Evolutionary conservation across 2,797 vertebrate genomes (phyloP).

Genomic region (Peromyscus aztecus): DNA sequence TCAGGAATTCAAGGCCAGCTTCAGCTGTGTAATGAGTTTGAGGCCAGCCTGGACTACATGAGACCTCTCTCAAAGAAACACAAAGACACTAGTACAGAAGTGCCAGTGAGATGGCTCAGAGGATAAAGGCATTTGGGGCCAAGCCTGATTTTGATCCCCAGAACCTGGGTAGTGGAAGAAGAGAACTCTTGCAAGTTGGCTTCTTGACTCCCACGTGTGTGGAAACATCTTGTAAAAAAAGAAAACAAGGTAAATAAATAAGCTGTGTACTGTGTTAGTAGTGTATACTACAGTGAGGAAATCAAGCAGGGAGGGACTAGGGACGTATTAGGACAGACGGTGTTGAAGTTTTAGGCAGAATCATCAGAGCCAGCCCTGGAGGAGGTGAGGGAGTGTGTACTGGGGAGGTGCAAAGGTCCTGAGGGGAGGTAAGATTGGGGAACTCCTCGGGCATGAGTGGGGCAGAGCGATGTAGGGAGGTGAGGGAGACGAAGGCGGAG

Average conservation of each 20-base stretch:
- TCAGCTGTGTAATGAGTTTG: not conserved
- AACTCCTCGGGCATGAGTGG: not conserved
- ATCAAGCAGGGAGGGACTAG: not conserved
- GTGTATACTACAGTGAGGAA: not conserved
- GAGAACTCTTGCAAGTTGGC: not conserved
- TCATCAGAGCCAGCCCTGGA: not conserved
- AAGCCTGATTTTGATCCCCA: not conserved
- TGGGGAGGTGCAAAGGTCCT: not conserved
- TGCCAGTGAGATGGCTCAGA: too few relatives aligned
- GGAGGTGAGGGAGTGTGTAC: not conserved
- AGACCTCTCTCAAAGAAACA: not conserved
- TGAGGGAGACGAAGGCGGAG: not conserved
- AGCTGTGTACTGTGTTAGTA: not conserved
- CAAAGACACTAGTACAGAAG: not conserved
- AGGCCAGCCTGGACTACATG: not conserved
- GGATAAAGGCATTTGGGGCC: not conserved
- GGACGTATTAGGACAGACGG: not conserved
- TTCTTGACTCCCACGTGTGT: not conserved
- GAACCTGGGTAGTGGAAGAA: not conserved
- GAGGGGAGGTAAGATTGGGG: not conserved
- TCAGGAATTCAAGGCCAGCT: not conserved
- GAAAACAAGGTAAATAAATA: not conserved
- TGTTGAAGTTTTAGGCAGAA: slow-evolving; percentile 25
- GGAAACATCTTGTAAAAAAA: not conserved
- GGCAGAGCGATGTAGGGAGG: not conserved